phyloP scores from a whole-genome alignment of 2,888 invertebrate genomes.

The Idaea biselata region DNA sequence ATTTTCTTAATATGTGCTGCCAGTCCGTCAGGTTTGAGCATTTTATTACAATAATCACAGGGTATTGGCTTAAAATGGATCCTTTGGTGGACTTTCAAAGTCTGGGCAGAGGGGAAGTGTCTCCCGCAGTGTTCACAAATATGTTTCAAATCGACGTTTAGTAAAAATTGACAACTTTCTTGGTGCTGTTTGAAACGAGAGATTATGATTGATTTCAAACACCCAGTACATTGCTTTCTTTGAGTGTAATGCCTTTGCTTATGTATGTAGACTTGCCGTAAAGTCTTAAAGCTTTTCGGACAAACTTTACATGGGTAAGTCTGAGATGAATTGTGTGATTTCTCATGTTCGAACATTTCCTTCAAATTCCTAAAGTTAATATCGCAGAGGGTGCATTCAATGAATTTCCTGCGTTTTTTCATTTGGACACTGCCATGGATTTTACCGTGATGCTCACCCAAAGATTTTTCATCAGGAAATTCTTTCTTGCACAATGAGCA shows the following conservation, averaged over 20 bases:
- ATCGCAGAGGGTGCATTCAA: slow-evolving; percentile 51
- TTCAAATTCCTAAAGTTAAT: slow-evolving; percentile 42
- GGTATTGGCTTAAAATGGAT: slow-evolving; percentile 35
- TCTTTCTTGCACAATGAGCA: slow-evolving; percentile 48
- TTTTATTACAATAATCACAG: slow-evolving; percentile 38
- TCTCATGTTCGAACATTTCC: slow-evolving; percentile 44
- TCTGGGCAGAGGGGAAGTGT: slow-evolving; percentile 31
- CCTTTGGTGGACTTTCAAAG: slow-evolving; percentile 36
- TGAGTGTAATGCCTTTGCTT: slow-evolving; percentile 45
- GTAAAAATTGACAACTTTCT: slow-evolving; percentile 34
- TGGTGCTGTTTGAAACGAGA: slow-evolving; percentile 44
- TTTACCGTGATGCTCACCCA: slow-evolving; percentile 47
- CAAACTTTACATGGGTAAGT: slow-evolving; percentile 48
- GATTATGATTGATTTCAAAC: slow-evolving; percentile 41
- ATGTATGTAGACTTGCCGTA: slow-evolving; percentile 46
- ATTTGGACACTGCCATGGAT: slow-evolving; percentile 48
- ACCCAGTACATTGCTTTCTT: slow-evolving; percentile 40
- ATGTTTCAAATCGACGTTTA: slow-evolving; percentile 23
- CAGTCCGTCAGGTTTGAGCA: slow-evolving; percentile 36
- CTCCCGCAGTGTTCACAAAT: slow-evolving; percentile 48
- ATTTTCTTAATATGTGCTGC: slow-evolving; percentile 40
- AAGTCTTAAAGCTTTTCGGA: slow-evolving; percentile 38
- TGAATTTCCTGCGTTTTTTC: slow-evolving; percentile 46
- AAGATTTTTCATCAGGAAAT: slow-evolving; percentile 34
- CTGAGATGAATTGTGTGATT: slow-evolving; percentile 34